These are phyloP conservation scores for Cephus nigrinus DNA, from an alignment of 2,888 invertebrate genomes.

Conservation along the genomic window DNA sequence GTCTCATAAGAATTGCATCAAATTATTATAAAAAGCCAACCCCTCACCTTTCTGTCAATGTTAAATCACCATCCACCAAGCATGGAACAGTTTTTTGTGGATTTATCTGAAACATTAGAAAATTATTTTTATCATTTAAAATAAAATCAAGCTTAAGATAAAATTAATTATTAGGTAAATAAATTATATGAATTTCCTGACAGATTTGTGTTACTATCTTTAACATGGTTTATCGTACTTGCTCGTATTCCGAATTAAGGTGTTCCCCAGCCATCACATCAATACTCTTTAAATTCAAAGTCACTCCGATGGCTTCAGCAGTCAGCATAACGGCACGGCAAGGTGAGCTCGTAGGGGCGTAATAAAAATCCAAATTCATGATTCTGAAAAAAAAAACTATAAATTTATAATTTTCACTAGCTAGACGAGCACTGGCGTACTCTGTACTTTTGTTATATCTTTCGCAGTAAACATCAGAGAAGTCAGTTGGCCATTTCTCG, in stretches of 20 bases:
- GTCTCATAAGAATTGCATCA: too few relatives aligned
- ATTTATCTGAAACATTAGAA: slow-evolving; percentile 44
- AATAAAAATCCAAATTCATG: slow-evolving; percentile 57
- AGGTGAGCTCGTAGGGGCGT: slow-evolving; percentile 52
- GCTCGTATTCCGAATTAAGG: slow-evolving; percentile 59
- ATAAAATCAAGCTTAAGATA: background rate
- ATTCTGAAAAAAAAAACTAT: background rate
- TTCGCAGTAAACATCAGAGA: background rate
- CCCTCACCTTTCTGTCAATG: slow-evolving; percentile 53
- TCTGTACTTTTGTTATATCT: background rate
- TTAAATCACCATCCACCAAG: slow-evolving; percentile 56
- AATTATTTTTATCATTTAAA: background rate
- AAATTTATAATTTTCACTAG: background rate
- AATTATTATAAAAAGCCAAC: background rate
- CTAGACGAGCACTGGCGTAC: background rate
- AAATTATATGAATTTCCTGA: background rate
- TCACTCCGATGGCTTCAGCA: slow-evolving; percentile 60
- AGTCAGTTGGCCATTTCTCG: background rate
- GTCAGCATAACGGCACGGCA: slow-evolving; percentile 62
- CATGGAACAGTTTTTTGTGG: slow-evolving; percentile 53
- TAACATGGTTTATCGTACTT: slow-evolving; percentile 44
- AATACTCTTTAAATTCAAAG: slow-evolving; percentile 57
- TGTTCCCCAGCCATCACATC: slow-evolving; percentile 60
- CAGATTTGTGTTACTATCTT: background rate
- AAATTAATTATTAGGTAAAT: background rate